Percentiles rank a stretch among this genome's conserved stretches.
Conservation (phyloP, 2,113 vertebrate genomes). For the Orientallactaga bullata region DNA sequence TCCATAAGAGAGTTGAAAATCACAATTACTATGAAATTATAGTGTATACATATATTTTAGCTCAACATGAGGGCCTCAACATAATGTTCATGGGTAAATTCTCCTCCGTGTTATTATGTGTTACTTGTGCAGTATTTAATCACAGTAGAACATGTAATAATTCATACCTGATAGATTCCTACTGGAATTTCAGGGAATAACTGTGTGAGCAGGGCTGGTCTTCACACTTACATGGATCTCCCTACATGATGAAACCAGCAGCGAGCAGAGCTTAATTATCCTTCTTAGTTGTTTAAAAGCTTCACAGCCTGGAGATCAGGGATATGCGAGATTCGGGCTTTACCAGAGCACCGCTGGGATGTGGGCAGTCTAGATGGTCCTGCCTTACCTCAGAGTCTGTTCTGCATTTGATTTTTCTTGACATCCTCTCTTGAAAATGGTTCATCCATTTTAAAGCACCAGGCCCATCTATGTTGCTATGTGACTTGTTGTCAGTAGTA, state of each 20-base stretch:
- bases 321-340: neutral
- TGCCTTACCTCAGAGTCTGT: neutral
- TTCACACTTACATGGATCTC: neutral
- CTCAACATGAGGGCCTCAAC: conserved; percentile 5
- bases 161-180: neutral
- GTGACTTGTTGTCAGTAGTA: conserved; percentile 45
- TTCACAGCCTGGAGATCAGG: neutral
- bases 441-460: neutral
- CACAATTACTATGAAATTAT: neutral
- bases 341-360: neutral
- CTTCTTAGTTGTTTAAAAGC: conserved; percentile 9
- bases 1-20: neutral
- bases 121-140: neutral
- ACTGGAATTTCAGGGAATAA: neutral
- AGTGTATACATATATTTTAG: neutral
- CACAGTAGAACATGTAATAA: neutral
- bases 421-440: neutral
- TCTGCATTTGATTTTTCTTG: neutral
- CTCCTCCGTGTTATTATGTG: neutral
- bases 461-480: conserved; percentile 17
- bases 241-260: neutral
- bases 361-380: neutral
- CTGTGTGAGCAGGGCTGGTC: neutral
- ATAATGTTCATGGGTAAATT: neutral
- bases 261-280: neutral